Base-by-base conservation (phyloP, 30 jellyfish, hydroid and myxozoan species). In the Morbakka virulenta region DNA sequence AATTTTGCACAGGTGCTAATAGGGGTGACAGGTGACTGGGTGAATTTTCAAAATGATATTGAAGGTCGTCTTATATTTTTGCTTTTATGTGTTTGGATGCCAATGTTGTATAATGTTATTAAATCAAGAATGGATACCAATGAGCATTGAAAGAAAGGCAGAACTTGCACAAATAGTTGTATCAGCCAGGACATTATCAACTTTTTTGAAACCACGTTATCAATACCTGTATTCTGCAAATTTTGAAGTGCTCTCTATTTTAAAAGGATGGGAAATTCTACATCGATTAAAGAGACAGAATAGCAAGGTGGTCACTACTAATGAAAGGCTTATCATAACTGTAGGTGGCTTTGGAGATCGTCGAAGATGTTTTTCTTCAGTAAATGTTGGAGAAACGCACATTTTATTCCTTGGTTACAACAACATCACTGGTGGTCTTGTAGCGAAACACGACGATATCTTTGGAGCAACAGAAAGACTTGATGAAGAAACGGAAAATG, bases 391-490 rank as follows among this genome's bases (percentile, higher is more conserved):
- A 32, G 96, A 93, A 48, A 77, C 96, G 22, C 86, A 93, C 49
- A 95, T 81, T 24, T 53, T 93, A 51, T 93, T 93, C 72, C 82
- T 93, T 52, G 89, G 97, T 47, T 76, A 81, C 32, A 87, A 87
- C 30, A 69, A 69, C 21, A 63, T 35, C 3, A 70, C 72, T 49
- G 88, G 81, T 11, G 71, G 72, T 50, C 76, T 93, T 48, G 95
- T 93, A n/a, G 97, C 99, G 35, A 93, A 79, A 64, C 86, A 93
- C 70, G 95, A 87, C 47, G 99, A 94, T 29, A 83, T 86, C 13
- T 93, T 93, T 77, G 99, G 99, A 34, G 99, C 99, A 28, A 97
- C 99, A n/a, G 99, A 93, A 53, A 32, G 65, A 36, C 82, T 80
- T 20, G 82, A 86, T 71, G 89, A 85, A 52, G 76, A 87, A 22